phyloP scores from a whole-genome alignment of 2,113 vertebrate species.

The Collichthys lucidus region DNA sequence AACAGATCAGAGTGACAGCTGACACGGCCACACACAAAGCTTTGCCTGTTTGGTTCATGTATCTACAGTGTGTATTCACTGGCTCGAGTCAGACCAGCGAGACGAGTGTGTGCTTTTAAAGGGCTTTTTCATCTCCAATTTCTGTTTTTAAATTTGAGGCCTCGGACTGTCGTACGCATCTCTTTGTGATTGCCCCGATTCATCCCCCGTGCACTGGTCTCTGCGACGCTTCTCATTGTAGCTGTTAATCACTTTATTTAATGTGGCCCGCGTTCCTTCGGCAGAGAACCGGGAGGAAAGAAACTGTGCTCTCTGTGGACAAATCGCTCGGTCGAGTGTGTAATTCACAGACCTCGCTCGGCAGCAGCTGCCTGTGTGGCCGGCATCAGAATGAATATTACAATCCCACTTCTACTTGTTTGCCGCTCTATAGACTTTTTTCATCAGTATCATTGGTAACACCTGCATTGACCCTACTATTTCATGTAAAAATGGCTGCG shows the following conservation, averaged over 20 bases:
- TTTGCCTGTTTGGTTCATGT: not conserved
- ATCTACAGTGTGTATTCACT: not conserved
- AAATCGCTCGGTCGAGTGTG: slow-evolving; percentile 38
- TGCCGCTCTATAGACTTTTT: not conserved
- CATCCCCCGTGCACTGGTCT: slow-evolving; percentile 43
- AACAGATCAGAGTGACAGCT: slow-evolving; percentile 13
- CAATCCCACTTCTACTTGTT: not conserved
- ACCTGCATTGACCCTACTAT: too few relatives aligned
- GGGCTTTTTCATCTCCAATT: not conserved
- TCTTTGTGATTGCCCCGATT: slow-evolving; percentile 17
- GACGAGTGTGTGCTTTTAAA: not conserved
- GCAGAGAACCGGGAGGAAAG: slow-evolving; percentile 9
- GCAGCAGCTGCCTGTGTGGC: slow-evolving; percentile 13
- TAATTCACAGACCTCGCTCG: slow-evolving; percentile 40
- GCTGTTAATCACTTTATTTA: slow-evolving; percentile 53
- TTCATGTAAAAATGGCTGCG: too few relatives aligned
- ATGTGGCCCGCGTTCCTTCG: slow-evolving; percentile 13
- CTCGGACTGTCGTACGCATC: not conserved
- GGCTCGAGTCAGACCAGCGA: not conserved
- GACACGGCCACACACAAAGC: not conserved
- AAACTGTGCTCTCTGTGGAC: not conserved
- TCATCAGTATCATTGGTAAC: too few relatives aligned
- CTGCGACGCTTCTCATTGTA: slow-evolving; percentile 33
- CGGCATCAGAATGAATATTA: slow-evolving; percentile 33
- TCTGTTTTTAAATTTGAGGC: not conserved